Percentiles rank a stretch among this genome's conserved stretches.
Evolutionary conservation across 2,797 vertebrate genomes (phyloP).

Genomic region (Monodelphis domestica): DNA sequence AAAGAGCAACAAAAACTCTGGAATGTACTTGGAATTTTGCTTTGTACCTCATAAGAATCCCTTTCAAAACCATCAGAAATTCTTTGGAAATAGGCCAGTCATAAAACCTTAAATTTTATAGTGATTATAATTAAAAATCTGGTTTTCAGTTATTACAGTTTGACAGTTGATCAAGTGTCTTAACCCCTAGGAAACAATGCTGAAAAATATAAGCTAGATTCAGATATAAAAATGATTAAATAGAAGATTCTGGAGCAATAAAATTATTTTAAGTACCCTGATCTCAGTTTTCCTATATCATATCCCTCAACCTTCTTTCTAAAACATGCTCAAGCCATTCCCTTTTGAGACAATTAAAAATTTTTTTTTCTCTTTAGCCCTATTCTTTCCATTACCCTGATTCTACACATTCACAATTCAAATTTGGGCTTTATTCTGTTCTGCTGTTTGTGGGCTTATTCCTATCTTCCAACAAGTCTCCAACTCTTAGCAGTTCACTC

Average conservation of each 20-base stretch:
- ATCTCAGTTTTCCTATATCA: neutral
- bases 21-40: constrained; percentile 19
- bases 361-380: neutral
- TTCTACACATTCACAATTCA: fast-evolving
- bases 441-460: neutral
- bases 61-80: neutral
- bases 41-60: neutral
- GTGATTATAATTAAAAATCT: neutral
- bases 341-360: neutral
- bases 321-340: neutral
- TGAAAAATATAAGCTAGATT: constrained; percentile 25
- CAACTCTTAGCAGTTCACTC: neutral
- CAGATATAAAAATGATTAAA: constrained; percentile 48
- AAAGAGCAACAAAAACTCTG: constrained; percentile 11
- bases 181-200: neutral
- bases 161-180: neutral
- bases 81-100: neutral
- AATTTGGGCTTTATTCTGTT: neutral
- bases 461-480: fast-evolving
- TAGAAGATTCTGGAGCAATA: constrained; percentile 34
- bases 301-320: neutral
- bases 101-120: neutral
- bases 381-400: neutral
- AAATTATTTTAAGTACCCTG: neutral
- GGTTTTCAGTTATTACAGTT: neutral